A percentile compares a stretch with the other conserved stretches of the same genome.
These are phyloP conservation scores for Drosophila navojoa DNA, from an alignment of 1,140 invertebrate species.

Conservation along the genomic window DNA sequence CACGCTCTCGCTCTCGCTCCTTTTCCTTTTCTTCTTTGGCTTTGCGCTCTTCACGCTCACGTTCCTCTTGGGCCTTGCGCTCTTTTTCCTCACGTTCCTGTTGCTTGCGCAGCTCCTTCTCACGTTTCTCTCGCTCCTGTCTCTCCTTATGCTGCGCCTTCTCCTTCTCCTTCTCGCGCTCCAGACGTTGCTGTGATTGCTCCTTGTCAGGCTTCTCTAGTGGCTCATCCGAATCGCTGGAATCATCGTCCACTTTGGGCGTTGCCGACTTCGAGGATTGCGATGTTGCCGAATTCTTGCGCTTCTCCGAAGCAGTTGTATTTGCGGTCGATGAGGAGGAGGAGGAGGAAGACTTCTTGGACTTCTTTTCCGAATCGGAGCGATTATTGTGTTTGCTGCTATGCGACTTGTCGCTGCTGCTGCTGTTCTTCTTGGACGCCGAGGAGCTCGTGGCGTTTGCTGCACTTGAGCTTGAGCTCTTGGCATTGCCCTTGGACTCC, in stretches of 20 bases:
- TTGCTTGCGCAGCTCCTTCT: conserved; percentile 45
- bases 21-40: conserved; percentile 82
- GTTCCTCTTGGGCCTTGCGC: conserved; percentile 56
- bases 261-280: conserved; percentile 67
- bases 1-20: conserved; percentile 77
- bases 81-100: conserved; percentile 51
- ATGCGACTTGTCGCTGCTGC: conserved; percentile 40
- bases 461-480: conserved; percentile 5
- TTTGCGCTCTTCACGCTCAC: conserved; percentile 75
- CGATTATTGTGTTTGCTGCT: conserved; percentile 74
- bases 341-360: conserved; percentile 55
- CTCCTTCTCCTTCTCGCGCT: conserved; percentile 73
- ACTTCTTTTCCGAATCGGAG: conserved; percentile 61
- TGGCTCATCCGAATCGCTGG: conserved; percentile 63
- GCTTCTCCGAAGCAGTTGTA: conserved; percentile 55
- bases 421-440: conserved; percentile 41
- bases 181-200: conserved; percentile 48
- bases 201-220: conserved; percentile 64
- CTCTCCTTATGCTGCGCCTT: conserved; percentile 67
- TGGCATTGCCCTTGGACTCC: conserved; percentile 56
- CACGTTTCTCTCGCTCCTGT: conserved; percentile 65
- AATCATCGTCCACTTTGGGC: conserved; percentile 66
- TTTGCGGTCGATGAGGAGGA: conserved; percentile 6
- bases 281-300: conserved; percentile 67
- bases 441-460: conserved; percentile 2